Evolutionary conservation across 2,888 invertebrate species (phyloP).

Genomic region (Leucoma salicis): DNA sequence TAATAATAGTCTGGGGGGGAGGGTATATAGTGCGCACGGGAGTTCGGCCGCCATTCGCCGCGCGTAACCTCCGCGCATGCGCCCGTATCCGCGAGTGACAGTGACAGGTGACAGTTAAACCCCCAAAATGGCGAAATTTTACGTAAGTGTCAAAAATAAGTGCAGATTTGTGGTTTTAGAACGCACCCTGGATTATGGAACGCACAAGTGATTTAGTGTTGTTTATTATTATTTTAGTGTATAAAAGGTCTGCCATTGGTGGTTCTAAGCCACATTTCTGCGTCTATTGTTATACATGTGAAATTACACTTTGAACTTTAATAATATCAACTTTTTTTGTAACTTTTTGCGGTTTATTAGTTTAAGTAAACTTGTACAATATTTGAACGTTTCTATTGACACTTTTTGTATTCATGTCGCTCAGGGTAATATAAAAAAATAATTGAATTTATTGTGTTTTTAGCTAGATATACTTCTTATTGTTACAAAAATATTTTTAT

Average conservation of each 20-base stretch:
- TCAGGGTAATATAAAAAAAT: not conserved
- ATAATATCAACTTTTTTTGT: not conserved
- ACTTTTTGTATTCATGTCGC: not conserved
- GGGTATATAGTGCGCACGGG: slow-evolving; percentile 62
- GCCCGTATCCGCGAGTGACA: slow-evolving; percentile 69
- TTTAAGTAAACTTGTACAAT: not conserved
- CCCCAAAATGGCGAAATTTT: slow-evolving; percentile 75
- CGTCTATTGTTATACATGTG: slow-evolving; percentile 55
- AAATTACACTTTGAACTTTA: slow-evolving; percentile 26
- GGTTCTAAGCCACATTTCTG: slow-evolving; percentile 74
- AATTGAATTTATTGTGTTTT: no score
- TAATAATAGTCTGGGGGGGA: slow-evolving; percentile 74
- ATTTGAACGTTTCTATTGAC: not conserved
- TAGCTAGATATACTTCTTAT: no score
- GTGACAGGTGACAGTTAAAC: slow-evolving; percentile 67
- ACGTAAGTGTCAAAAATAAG: slow-evolving; percentile 75
- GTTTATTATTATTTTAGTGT: slow-evolving; percentile 22
- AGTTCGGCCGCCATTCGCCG: slow-evolving; percentile 68
- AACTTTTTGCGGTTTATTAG: not conserved
- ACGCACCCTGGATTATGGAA: slow-evolving; percentile 55
- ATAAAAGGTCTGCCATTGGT: slow-evolving; percentile 36
- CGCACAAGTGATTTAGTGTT: slow-evolving; percentile 34
- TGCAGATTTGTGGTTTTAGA: slow-evolving; percentile 73
- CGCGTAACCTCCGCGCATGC: slow-evolving; percentile 69
- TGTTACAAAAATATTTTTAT: no score